phyloP scores from a whole-genome alignment of 2,113 vertebrate genomes.

The Brachypteracias leptosomus region DNA sequence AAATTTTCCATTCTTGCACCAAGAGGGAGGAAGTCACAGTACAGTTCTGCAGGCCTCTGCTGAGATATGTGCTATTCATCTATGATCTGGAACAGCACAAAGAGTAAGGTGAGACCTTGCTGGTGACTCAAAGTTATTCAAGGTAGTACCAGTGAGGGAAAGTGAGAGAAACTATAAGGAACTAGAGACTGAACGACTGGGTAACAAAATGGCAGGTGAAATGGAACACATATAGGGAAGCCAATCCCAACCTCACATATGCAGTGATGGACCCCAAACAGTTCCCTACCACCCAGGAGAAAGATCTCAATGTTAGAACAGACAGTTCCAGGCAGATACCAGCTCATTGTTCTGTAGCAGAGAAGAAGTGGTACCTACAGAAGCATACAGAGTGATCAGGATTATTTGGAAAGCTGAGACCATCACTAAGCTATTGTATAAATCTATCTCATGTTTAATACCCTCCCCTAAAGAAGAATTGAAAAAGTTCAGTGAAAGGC shows the following conservation, averaged over 20 bases:
- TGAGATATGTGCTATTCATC: background rate
- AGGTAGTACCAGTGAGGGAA: background rate
- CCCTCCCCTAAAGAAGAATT: background rate
- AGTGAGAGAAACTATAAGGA: background rate
- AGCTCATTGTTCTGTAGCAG: background rate
- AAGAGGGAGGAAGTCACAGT: background rate
- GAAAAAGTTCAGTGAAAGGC: background rate
- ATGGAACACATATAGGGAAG: background rate
- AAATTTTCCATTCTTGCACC: background rate
- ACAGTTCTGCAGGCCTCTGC: background rate
- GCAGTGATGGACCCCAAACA: background rate
- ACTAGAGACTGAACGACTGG: background rate
- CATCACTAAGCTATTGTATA: background rate
- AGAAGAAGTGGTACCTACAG: background rate
- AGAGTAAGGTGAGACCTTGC: background rate
- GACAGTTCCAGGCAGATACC: background rate
- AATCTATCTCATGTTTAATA: background rate
- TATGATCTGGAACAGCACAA: background rate
- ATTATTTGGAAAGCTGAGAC: background rate
- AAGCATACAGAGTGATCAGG: background rate
- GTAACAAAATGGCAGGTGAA: background rate
- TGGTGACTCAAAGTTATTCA: background rate
- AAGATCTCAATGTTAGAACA: background rate
- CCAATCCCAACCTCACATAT: background rate
- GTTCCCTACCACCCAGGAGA: background rate